A percentile compares a stretch with the other conserved stretches of the same genome.
Conservation (phyloP, 2,888 invertebrate genomes). For the Caenorhabditis virilis region DNA sequence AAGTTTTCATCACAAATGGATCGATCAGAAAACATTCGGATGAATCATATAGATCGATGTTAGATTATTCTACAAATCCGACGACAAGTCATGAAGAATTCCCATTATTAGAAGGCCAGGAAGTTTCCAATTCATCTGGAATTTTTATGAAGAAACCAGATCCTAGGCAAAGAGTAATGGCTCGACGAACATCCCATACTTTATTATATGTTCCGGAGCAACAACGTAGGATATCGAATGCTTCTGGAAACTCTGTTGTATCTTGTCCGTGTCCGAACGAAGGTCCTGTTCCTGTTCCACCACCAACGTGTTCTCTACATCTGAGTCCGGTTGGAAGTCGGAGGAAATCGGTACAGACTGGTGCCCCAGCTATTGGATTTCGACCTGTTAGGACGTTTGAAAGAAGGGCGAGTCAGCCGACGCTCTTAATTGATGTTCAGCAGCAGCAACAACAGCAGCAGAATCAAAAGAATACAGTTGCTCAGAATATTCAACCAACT, state of each 20-base stretch:
- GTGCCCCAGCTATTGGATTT: conserved; percentile 65
- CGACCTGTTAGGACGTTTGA: conserved; percentile 57
- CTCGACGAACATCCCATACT: conserved; percentile 58
- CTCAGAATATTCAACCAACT: background rate
- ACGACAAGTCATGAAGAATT: conserved; percentile 15
- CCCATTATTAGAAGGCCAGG: conserved; percentile 13
- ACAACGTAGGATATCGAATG: conserved; percentile 56
- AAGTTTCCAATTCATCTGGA: conserved; percentile 13
- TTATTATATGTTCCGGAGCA: conserved; percentile 62
- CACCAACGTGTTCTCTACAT: conserved; percentile 32
- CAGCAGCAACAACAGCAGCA: conserved; percentile 2
- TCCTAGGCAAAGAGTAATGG: conserved; percentile 47
- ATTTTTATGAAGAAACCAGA: conserved; percentile 48
- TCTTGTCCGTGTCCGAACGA: conserved; percentile 60
- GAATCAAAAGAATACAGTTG: too few species aligned
- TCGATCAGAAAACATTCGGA: conserved; percentile 24
- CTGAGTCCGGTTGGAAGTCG: conserved; percentile 46
- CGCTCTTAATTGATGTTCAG: conserved; percentile 36
- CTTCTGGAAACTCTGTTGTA: conserved; percentile 57
- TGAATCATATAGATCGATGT: conserved; percentile 22
- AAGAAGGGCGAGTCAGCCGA: conserved; percentile 63
- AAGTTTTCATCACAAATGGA: conserved; percentile 47
- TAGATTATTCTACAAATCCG: conserved; percentile 15
- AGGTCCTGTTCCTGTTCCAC: conserved; percentile 23
- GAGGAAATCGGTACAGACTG: conserved; percentile 61